Percentiles rank a stretch among this genome's conserved stretches.
These are phyloP conservation scores for Cyprinodon brontotheroides DNA, from an alignment of 2,113 vertebrate species.

Conservation along the genomic window DNA sequence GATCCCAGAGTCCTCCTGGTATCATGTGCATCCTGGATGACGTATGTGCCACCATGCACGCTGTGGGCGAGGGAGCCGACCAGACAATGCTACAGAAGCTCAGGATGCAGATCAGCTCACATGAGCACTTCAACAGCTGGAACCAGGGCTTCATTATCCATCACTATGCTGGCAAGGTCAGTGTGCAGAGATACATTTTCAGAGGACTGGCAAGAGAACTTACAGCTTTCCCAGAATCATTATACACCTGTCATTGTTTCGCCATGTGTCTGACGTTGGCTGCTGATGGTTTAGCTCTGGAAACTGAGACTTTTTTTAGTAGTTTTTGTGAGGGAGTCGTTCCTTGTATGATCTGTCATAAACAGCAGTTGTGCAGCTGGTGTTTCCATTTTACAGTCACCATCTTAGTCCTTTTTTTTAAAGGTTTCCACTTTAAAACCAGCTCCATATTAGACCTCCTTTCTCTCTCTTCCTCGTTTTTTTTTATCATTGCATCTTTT, in stretches of 20 bases:
- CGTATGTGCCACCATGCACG: slow-evolving; percentile 98
- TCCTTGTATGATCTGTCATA: slow-evolving; percentile 52
- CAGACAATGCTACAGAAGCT: slow-evolving; percentile 98
- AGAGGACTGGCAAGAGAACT: neutral
- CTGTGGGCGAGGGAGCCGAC: slow-evolving; percentile 94
- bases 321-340: slow-evolving; percentile 30
- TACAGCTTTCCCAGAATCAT: neutral
- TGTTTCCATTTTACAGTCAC: slow-evolving; percentile 36
- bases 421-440: slow-evolving; percentile 27
- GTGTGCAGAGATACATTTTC: neutral
- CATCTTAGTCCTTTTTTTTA: slow-evolving; percentile 39
- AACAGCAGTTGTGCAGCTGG: slow-evolving; percentile 55
- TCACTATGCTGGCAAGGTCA: slow-evolving; percentile 97
- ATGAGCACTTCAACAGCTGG: slow-evolving; percentile 99
- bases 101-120: slow-evolving; percentile 92
- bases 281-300: slow-evolving; percentile 25
- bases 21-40: slow-evolving; percentile 98
- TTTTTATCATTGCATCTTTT: slow-evolving; percentile 11
- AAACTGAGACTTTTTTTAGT: slow-evolving; percentile 52
- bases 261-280: neutral
- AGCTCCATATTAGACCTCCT: neutral
- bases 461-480: slow-evolving; percentile 4
- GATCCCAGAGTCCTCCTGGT: slow-evolving; percentile 90
- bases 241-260: slow-evolving; percentile 1
- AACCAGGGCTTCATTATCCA: slow-evolving; percentile 99